These are phyloP conservation scores for Petrocephalus zakoni DNA, from an alignment of 2,113 vertebrate genomes.

Conservation along the genomic window DNA sequence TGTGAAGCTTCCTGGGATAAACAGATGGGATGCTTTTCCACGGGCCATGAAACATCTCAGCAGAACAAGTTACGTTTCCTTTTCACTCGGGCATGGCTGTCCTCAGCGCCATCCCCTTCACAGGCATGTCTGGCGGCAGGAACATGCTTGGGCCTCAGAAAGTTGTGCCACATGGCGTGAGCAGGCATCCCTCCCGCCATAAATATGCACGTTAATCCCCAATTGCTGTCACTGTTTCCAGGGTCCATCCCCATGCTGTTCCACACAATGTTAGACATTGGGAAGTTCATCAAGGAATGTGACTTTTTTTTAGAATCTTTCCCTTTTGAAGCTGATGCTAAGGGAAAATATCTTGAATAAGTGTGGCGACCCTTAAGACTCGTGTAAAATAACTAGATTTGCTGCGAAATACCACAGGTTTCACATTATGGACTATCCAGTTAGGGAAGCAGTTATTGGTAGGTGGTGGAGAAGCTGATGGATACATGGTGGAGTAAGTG, in stretches of 20 bases:
- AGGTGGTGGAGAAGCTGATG: not conserved
- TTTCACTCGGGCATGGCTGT: not conserved
- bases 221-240: not conserved
- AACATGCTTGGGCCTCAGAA: constrained; percentile 2
- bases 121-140: constrained; percentile 7
- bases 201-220: not conserved
- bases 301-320: not conserved
- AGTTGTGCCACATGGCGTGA: not conserved
- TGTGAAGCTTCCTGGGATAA: constrained; percentile 34
- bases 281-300: not conserved
- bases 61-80: not conserved
- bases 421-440: not conserved
- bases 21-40: constrained; percentile 42
- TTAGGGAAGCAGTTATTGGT: not conserved
- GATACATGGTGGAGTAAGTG: not conserved
- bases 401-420: not conserved
- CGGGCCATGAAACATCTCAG: constrained; percentile 47
- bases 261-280: not conserved
- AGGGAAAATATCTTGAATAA: not conserved
- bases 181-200: not conserved
- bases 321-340: not conserved
- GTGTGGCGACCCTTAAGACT: not conserved
- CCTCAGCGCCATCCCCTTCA: not conserved
- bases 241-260: not conserved
- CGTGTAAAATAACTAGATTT: not conserved